Evolutionary conservation across 2,797 vertebrate species (phyloP).

Genomic region (Coregonus ussuriensis): DNA sequence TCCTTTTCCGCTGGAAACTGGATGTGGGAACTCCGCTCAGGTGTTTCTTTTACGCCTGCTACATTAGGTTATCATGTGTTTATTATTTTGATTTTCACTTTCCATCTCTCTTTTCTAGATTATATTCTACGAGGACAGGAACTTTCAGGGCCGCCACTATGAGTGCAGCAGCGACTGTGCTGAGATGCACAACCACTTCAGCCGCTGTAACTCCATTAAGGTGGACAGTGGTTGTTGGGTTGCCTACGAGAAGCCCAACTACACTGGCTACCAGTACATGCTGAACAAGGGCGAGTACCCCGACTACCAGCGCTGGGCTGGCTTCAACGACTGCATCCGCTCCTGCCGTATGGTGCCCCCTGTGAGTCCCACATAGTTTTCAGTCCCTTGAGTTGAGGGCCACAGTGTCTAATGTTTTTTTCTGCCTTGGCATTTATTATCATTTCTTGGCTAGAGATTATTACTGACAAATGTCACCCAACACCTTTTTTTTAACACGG

Average conservation of each 20-base stretch:
- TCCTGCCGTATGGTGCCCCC: conserved; percentile 80
- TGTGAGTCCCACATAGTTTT: conserved; percentile 61
- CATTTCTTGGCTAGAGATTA: not conserved
- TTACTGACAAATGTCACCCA: no score
- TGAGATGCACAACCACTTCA: conserved; percentile 76
- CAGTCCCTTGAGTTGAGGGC: not conserved
- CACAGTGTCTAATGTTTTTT: not conserved
- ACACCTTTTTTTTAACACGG: no score
- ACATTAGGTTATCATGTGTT: not conserved
- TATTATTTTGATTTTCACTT: not conserved
- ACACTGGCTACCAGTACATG: conserved; percentile 79
- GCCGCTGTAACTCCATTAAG: conserved; percentile 79
- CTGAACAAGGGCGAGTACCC: conserved; percentile 79
- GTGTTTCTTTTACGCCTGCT: not conserved
- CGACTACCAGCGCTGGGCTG: conserved; percentile 78
- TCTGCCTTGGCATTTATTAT: not conserved
- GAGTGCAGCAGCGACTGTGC: conserved; percentile 74
- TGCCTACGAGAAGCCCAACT: conserved; percentile 80
- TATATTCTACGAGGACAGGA: conserved; percentile 78
- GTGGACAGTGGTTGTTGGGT: conserved; percentile 78
- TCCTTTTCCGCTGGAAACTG: no score
- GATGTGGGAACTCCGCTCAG: no score
- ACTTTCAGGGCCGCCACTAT: conserved; percentile 78
- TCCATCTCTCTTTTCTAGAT: conserved; percentile 60
- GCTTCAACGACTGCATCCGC: conserved; percentile 81